Base-by-base conservation (phyloP, 2,113 vertebrate species). In the Gavia stellata region DNA sequence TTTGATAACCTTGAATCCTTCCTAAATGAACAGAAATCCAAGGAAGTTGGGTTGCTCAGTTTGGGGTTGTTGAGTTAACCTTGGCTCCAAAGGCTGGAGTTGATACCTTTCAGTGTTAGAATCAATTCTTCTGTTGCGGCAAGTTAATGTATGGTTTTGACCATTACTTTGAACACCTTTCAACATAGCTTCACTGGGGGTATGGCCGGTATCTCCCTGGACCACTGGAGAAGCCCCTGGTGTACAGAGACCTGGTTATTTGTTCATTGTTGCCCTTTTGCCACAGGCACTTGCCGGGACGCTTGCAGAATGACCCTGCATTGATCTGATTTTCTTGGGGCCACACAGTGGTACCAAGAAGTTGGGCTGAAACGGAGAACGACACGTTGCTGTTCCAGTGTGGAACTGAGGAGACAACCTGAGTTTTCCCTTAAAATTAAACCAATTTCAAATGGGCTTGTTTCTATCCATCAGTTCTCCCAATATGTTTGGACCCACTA, bases 331-430 rank as follows among this genome's bases (percentile, higher is more conserved):
- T 42, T 81, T 47, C 45, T 14, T 70, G 61, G 10, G 23, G 12
- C 13, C 6, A 2, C 18, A 2, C 0, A 0, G 20, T 56, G 11
- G 34, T 61, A 53, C 31, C n/a, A 49, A 44, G 50, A 85, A 73
- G 25, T 53, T 47, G 63, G 21, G 47, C 52, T 87, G 78, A 79
- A 85, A 36, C 8, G 61, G 61, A 38, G n/a, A 58, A 4, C 31
- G 59, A 16, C 31, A 17, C 4, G 0, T 24, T n/a, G n/a, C 7
- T 33, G 26, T 47, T 83, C 58, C 70, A 12, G 5, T 26, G 59
- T 34, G 52, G 59, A 40, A 20, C 55, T n/a, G 19, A 58, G 73
- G 42, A 63, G 44, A 10, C 3, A 7, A 44, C 26, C 58, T 44
- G 33, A 88, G 17, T 36, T 80, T 19, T 62, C 49, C 20, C 34